A percentile compares a stretch with the other conserved stretches of the same genome.
These are phyloP conservation scores for Drosophila mayaguana DNA, from an alignment of 2,888 invertebrate genomes.

Conservation along the genomic window DNA sequence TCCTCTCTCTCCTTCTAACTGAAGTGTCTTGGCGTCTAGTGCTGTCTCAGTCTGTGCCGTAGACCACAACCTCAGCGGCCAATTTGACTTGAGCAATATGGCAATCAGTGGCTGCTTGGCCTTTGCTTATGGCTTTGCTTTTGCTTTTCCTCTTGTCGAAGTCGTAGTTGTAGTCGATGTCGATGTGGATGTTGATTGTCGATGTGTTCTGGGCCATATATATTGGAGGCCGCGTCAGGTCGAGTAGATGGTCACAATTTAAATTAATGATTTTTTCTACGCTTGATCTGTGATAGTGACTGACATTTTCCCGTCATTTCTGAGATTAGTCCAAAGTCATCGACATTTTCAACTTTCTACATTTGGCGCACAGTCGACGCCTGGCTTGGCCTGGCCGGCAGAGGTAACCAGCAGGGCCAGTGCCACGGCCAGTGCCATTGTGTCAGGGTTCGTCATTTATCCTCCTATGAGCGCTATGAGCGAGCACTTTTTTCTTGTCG, in stretches of 20 bases:
- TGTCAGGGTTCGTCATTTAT: conserved; percentile 57
- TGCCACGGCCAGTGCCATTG: conserved; percentile 12
- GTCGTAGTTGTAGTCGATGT: conserved; percentile 19
- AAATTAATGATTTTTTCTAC: conserved; percentile 82
- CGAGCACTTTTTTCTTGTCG: conserved; percentile 69
- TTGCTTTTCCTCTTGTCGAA: conserved; percentile 39
- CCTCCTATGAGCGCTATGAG: conserved; percentile 61
- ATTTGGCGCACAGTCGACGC: conserved; percentile 51
- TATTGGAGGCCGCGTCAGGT: conserved; percentile 37
- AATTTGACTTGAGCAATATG: conserved; percentile 68
- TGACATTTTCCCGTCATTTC: conserved; percentile 77
- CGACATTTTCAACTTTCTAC: conserved; percentile 74
- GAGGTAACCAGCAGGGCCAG: background rate
- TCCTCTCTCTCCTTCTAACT: background rate
- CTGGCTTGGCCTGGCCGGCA: background rate
- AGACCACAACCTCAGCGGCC: conserved; percentile 53
- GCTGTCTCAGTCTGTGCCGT: conserved; percentile 9
- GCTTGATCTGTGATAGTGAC: conserved; percentile 81
- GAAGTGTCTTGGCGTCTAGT: conserved; percentile 3
- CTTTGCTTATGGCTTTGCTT: conserved; percentile 44
- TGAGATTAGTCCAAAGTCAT: conserved; percentile 75
- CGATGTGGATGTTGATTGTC: conserved; percentile 39
- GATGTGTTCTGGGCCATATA: conserved; percentile 57
- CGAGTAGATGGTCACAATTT: conserved; percentile 82
- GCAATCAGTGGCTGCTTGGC: conserved; percentile 58